A percentile compares a stretch with the other conserved stretches of the same genome.
Conservation (phyloP, 2,113 vertebrate species). For the Hippocampus mohnikei region DNA sequence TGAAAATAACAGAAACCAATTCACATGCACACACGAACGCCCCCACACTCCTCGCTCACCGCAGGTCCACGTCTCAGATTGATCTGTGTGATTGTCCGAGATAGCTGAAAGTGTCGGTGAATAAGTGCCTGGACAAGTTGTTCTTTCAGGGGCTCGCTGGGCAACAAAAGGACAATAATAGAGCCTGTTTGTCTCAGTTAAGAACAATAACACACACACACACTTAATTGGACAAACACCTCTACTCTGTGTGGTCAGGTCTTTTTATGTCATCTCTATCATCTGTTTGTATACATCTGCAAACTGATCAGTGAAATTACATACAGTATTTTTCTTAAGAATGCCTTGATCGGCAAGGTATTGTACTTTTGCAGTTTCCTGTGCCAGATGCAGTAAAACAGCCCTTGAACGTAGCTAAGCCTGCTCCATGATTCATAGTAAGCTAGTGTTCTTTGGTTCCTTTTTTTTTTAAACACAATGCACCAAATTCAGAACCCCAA, state of each 20-base stretch:
- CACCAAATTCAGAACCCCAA: too few species aligned
- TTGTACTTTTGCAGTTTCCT: neutral
- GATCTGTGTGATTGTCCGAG: conserved; percentile 58
- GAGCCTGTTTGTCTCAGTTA: conserved; percentile 70
- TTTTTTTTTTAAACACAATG: too few species aligned
- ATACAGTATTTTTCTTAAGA: neutral
- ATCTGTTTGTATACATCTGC: too few species aligned
- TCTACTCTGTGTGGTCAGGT: neutral
- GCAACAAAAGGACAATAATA: conserved; percentile 67
- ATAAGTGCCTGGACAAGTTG: conserved; percentile 68
- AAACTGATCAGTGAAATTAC: neutral
- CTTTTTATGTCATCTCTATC: neutral
- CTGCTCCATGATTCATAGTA: neutral
- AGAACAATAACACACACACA: conserved; percentile 48
- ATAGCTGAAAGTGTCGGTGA: conserved; percentile 53
- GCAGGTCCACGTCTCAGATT: conserved; percentile 48
- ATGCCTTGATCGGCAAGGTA: neutral
- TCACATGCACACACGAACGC: conserved; percentile 4
- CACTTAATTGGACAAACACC: conserved; percentile 20
- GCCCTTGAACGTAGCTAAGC: neutral
- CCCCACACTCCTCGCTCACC: conserved; percentile 1
- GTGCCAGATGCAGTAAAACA: too few species aligned
- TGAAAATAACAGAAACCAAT: neutral
- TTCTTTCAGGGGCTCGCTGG: conserved; percentile 60
- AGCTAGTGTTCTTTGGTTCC: too few species aligned